Percentiles rank a stretch among this genome's conserved stretches.
These are phyloP conservation scores for Triops cancriformis DNA, from an alignment of 1,140 invertebrate genomes.

Conservation along the genomic window DNA sequence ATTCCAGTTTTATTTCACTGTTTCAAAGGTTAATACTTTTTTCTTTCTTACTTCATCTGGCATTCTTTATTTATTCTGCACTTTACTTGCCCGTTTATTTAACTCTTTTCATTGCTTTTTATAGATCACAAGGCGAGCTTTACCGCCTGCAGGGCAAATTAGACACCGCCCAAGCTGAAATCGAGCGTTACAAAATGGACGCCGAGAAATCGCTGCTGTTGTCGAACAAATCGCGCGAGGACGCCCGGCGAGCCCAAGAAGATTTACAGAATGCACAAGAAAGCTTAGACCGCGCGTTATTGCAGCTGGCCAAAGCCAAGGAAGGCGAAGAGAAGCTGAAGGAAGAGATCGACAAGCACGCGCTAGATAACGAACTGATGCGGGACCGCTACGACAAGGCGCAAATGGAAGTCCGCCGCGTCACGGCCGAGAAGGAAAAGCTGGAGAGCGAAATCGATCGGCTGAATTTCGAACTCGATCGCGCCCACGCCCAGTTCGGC, in stretches of 20 bases:
- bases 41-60: too few species aligned
- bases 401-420: constrained; percentile 67
- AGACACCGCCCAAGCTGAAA: constrained; percentile 75
- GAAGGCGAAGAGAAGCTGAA: constrained; percentile 86
- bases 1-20: too few species aligned
- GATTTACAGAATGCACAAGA: constrained; percentile 73
- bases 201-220: constrained; percentile 71
- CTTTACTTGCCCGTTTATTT: neutral
- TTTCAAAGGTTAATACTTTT: too few species aligned
- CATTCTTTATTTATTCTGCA: neutral
- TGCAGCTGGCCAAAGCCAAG: constrained; percentile 73
- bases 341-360: constrained; percentile 69
- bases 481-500: constrained; percentile 67
- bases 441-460: constrained; percentile 70
- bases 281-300: constrained; percentile 71
- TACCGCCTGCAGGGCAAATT: constrained; percentile 78
- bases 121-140: constrained; percentile 73
- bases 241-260: constrained; percentile 74
- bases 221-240: constrained; percentile 69
- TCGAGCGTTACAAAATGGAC: constrained; percentile 73
- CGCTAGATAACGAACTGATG: constrained; percentile 71
- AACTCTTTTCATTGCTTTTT: constrained; percentile 37
- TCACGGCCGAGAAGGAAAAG: constrained; percentile 78
- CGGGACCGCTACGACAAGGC: constrained; percentile 76
- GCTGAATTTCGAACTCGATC: constrained; percentile 73